These are phyloP conservation scores for Upupa epops DNA, from an alignment of 2,113 vertebrate genomes.

Conservation along the genomic window DNA sequence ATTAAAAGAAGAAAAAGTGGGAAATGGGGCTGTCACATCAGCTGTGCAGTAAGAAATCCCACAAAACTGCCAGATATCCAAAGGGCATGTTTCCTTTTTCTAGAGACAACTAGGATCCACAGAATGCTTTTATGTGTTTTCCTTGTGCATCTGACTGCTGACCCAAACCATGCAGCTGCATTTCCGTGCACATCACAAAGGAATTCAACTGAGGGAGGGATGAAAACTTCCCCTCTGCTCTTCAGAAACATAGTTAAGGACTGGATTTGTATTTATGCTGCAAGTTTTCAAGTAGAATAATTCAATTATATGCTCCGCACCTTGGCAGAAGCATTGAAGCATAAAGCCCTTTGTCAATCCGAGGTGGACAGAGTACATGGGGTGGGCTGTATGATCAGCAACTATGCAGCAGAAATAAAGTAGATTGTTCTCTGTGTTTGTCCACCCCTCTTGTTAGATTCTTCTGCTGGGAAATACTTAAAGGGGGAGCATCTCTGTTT, in stretches of 20 bases:
- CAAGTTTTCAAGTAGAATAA: background rate
- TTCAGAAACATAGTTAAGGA: background rate
- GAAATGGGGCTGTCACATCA: background rate
- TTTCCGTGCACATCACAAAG: background rate
- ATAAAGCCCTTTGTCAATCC: background rate
- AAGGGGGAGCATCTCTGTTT: background rate
- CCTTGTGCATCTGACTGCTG: background rate
- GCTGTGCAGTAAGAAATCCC: background rate
- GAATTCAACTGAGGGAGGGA: background rate
- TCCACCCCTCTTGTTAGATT: background rate
- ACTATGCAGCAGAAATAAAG: background rate
- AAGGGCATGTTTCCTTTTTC: background rate
- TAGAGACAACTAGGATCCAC: background rate
- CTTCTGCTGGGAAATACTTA: background rate
- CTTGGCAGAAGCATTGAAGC: background rate
- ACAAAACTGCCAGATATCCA: background rate
- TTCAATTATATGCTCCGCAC: background rate
- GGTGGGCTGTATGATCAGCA: background rate
- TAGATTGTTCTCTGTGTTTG: background rate
- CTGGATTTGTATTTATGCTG: background rate
- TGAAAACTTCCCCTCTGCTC: background rate
- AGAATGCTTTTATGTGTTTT: background rate
- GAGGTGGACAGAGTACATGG: fast-evolving
- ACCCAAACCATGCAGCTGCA: background rate
- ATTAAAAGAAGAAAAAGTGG: background rate